Evolutionary conservation across 2,888 invertebrate species (phyloP).

Genomic region (Melinaea menophilus): DNA sequence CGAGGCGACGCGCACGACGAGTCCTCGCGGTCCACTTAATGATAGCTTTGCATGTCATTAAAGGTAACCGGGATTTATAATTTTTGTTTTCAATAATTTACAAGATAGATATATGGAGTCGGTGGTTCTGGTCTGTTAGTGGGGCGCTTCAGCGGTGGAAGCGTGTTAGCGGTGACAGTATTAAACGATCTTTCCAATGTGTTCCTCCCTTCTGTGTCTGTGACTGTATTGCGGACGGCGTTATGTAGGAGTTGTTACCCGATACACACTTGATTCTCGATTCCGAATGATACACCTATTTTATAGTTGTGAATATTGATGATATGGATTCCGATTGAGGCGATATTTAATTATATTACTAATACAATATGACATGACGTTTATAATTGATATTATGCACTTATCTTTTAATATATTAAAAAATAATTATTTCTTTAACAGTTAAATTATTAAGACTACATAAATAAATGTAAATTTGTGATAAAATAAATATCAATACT

Average conservation of each 20-base stretch:
- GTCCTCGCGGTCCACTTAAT: constrained; percentile 69
- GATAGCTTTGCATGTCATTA: constrained; percentile 75
- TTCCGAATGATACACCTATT: constrained; percentile 17
- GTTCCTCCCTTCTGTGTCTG: constrained; percentile 39
- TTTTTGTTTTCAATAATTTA: constrained; percentile 56
- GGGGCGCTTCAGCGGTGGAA: constrained; percentile 49
- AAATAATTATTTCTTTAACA: no score
- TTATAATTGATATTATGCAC: no score
- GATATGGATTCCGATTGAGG: neutral
- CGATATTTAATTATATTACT: neutral
- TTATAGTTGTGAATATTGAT: constrained; percentile 1
- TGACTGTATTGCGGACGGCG: constrained; percentile 32
- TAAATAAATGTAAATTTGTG: no score
- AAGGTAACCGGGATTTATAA: constrained; percentile 68
- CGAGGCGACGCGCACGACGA: constrained; percentile 72
- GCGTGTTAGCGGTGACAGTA: constrained; percentile 54
- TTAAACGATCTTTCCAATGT: constrained; percentile 55
- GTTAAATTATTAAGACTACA: no score
- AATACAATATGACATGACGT: neutral
- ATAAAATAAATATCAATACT: no score
- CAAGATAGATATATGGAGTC: constrained; percentile 37
- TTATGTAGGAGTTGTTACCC: constrained; percentile 22
- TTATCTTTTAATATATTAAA: no score
- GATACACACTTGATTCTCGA: constrained; percentile 21
- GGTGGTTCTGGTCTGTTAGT: constrained; percentile 43